These are phyloP conservation scores for Phoxinus phoxinus DNA, from an alignment of 2,113 vertebrate genomes.

Conservation along the genomic window DNA sequence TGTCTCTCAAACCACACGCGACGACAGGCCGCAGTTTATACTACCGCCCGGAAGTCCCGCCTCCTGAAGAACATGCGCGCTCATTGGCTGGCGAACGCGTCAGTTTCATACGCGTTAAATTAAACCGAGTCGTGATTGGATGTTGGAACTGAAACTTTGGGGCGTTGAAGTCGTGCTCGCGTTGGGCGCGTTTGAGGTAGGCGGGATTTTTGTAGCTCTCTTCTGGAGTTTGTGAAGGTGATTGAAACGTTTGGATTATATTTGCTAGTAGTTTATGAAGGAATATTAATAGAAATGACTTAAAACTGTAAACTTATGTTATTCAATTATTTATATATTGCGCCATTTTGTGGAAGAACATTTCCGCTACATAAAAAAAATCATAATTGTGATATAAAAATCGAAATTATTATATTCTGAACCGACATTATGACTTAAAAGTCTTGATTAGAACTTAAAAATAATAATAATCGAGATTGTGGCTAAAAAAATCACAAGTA, in stretches of 20 bases:
- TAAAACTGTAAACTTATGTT: neutral
- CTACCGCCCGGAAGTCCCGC: slow-evolving; percentile 68
- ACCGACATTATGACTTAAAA: too few relatives aligned
- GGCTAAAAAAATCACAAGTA: too few relatives aligned
- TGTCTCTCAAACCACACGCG: slow-evolving; percentile 69
- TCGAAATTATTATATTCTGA: too few relatives aligned
- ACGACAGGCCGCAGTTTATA: slow-evolving; percentile 71
- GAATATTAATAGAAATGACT: neutral
- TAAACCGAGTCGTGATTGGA: neutral
- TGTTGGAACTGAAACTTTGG: neutral
- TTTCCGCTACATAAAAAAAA: too few relatives aligned
- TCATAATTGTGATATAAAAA: too few relatives aligned
- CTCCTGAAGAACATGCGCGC: neutral
- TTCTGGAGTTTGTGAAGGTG: neutral
- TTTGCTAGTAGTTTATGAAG: neutral
- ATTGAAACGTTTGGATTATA: neutral
- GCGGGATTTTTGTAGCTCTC: slow-evolving; percentile 20
- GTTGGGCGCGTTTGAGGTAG: neutral
- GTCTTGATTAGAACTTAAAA: too few relatives aligned
- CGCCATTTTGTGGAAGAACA: neutral
- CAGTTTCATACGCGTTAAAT: fast-evolving
- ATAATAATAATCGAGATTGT: too few relatives aligned
- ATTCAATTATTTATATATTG: neutral
- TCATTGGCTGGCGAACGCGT: slow-evolving; percentile 63
- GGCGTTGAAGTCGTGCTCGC: neutral